Evolutionary conservation across 2,888 invertebrate species (phyloP).

Genomic region (Acanthoscelides obtectus): DNA sequence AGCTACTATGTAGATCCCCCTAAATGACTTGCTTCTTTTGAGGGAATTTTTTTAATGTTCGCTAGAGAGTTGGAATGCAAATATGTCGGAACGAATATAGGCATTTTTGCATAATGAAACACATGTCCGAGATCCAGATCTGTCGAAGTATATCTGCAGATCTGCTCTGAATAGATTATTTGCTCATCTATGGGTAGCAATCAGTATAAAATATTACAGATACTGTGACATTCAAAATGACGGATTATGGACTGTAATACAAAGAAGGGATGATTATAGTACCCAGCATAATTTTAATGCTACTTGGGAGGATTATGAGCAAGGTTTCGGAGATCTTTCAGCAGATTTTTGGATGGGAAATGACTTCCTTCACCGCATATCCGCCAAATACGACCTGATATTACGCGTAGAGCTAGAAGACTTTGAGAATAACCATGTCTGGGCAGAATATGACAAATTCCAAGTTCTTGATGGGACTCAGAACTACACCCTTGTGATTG

Average conservation of each 20-base stretch:
- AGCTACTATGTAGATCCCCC: too few relatives aligned
- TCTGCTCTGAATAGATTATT: too few relatives aligned
- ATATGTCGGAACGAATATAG: too few relatives aligned
- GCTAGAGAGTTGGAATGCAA: too few relatives aligned
- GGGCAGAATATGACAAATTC: constrained; percentile 50
- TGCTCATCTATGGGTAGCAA: too few relatives aligned
- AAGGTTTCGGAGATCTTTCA: constrained; percentile 53
- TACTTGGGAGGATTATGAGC: constrained; percentile 54
- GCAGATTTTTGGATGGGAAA: constrained; percentile 60
- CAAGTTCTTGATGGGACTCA: constrained; percentile 41
- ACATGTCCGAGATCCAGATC: too few relatives aligned
- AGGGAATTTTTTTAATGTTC: too few relatives aligned
- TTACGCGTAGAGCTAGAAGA: constrained; percentile 52
- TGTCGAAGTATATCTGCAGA: too few relatives aligned
- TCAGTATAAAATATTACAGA: too few relatives aligned
- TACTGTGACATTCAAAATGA: constrained; percentile 50
- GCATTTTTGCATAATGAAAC: too few relatives aligned
- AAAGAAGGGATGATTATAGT: constrained; percentile 45
- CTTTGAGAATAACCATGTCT: constrained; percentile 47
- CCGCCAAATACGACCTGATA: constrained; percentile 43
- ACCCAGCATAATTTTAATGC: constrained; percentile 51
- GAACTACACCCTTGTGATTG: constrained; percentile 48
- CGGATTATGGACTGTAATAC: constrained; percentile 55
- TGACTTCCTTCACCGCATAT: constrained; percentile 51
- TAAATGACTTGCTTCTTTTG: too few relatives aligned